phyloP scores from a whole-genome alignment of 2,113 vertebrate genomes.

The Tupaia chinensis region DNA sequence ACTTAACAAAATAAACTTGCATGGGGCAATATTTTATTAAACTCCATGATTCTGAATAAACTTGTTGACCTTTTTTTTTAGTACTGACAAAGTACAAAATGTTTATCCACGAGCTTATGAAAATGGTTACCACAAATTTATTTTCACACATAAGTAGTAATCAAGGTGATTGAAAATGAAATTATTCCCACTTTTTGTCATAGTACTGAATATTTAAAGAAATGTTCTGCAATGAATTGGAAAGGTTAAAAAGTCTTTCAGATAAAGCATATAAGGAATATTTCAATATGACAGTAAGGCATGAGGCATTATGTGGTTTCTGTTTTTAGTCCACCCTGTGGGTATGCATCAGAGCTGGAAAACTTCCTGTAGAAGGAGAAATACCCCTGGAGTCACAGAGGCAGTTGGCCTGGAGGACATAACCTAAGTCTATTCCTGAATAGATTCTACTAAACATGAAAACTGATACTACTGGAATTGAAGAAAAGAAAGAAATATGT shows the following conservation, averaged over 20 bases:
- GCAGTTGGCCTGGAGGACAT: background rate
- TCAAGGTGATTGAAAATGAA: background rate
- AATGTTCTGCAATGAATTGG: background rate
- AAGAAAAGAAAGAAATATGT: background rate
- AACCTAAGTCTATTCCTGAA: background rate
- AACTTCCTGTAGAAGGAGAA: background rate
- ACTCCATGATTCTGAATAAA: background rate
- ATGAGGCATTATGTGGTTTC: background rate
- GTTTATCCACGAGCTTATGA: background rate
- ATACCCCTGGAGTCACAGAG: background rate
- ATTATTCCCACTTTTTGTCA: background rate
- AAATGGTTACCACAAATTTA: background rate
- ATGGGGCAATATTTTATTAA: background rate
- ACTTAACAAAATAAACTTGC: background rate
- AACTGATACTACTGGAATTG: too few species aligned
- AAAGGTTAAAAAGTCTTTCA: background rate
- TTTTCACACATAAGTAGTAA: background rate
- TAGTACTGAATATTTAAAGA: background rate
- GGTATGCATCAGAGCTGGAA: background rate
- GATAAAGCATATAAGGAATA: background rate
- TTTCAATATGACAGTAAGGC: background rate
- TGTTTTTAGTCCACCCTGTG: background rate
- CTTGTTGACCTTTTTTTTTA: constrained; percentile 20
- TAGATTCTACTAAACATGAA: background rate
- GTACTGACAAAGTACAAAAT: background rate